Base-by-base conservation (phyloP, 2,888 invertebrate species). In the Pseudoips prasinana region DNA sequence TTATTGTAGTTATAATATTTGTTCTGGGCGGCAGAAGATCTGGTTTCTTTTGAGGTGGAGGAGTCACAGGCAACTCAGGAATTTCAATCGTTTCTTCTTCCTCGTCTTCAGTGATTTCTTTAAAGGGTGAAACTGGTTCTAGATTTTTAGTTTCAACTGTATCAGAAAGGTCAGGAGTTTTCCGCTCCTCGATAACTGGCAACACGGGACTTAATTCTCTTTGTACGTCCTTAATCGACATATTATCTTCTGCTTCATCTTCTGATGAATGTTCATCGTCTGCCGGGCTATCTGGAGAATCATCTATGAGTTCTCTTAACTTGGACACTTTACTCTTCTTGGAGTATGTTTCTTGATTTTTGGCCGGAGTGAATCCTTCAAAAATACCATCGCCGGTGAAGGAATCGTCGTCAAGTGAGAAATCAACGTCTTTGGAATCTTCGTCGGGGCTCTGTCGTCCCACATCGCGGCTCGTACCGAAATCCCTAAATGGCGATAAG, bases 361-460 rank as follows among this genome's bases (percentile, higher is more conserved):
- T 89, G 20, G 90, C 91, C 0, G 91, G 90, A 6, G 90, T 90
- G 37, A 90, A 89, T 25, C 91, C 91, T 64, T 90, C 88, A 46
- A 90, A 89, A 11, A 89, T 90, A 22, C 88, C 75, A 14, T 90
- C 90, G 5, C 91, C 90, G 1, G 91, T 89, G 53, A 92, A 91
- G 0, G 91, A 85, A 48, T 92, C 91, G 39, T 91, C 91, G 25
- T 91, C 90, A 37, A 91, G 78, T 1, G 91, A 90, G 59, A 92
- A 92, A 0, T 14, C 14, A 7, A 91, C 90, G 47, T 91, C 91
- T 58, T 91, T 91, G 1, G 91, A 90, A 45, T 92, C 90, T 20
- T 92, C 93, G 23, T 91, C 90, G 28, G 93, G 92, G 6, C 91
- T 92, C 43, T 92, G 88, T 30, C 89, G 79, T 43, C 90, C 92